phyloP scores from a whole-genome alignment of 2,888 invertebrate species.

The Cantharis flavilabris region DNA sequence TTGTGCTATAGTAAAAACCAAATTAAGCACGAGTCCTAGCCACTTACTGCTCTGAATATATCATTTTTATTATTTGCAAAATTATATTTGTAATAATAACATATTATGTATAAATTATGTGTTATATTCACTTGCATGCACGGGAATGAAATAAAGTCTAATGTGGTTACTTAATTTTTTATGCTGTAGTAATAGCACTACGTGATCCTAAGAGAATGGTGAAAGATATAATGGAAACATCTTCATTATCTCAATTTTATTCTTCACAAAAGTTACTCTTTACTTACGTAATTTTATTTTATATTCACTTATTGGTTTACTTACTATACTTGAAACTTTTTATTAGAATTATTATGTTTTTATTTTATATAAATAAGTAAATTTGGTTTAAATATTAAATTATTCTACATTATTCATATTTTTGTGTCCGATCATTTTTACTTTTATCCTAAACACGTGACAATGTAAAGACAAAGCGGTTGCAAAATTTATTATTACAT shows the following conservation, averaged over 20 bases:
- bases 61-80: background rate
- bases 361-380: too few relatives aligned
- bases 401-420: too few relatives aligned
- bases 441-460: too few relatives aligned
- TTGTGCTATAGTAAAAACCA: background rate
- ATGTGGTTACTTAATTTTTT: conserved; percentile 9
- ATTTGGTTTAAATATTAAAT: background rate
- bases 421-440: too few relatives aligned
- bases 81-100: background rate
- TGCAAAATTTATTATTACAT: background rate
- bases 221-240: background rate
- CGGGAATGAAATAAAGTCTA: conserved; percentile 1
- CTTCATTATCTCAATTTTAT: background rate
- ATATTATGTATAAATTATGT: conserved; percentile 7
- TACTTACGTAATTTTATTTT: background rate
- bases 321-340: background rate
- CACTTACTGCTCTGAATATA: background rate
- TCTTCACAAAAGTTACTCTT: background rate
- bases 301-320: background rate
- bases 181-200: conserved; percentile 2
- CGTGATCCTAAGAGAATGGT: conserved; percentile 5
- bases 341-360: too few relatives aligned
- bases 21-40: background rate
- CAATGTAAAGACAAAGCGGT: background rate
- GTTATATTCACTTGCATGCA: conserved; percentile 3